Conservation (phyloP, 2,888 invertebrate genomes). For the Acleris laterana region DNA sequence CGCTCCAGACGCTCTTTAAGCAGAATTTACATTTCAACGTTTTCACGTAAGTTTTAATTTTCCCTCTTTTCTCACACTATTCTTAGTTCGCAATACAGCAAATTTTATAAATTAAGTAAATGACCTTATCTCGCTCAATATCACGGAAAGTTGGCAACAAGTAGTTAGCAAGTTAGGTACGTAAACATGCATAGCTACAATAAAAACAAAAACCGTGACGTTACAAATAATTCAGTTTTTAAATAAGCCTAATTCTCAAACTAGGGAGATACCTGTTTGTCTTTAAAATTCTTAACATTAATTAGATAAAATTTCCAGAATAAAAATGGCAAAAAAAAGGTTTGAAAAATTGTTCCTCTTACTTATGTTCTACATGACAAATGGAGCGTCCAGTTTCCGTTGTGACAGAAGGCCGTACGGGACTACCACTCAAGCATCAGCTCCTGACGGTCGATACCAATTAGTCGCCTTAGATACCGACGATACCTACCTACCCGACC, state of each 20-base stretch:
- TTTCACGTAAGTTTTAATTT: slow-evolving; percentile 8
- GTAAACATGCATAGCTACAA: too few relatives aligned
- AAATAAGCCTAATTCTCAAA: too few relatives aligned
- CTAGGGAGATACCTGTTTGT: too few relatives aligned
- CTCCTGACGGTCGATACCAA: slow-evolving; percentile 69
- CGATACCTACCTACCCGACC: slow-evolving; percentile 69
- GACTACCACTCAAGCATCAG: slow-evolving; percentile 59
- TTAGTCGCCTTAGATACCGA: slow-evolving; percentile 57
- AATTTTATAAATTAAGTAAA: too few relatives aligned
- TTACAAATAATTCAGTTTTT: too few relatives aligned
- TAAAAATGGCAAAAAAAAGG: slow-evolving; percentile 30
- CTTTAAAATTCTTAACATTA: too few relatives aligned
- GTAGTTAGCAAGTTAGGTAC: too few relatives aligned
- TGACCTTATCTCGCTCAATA: too few relatives aligned
- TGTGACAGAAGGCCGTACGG: slow-evolving; percentile 74
- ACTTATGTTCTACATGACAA: slow-evolving; percentile 6
- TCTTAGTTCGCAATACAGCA: too few relatives aligned
- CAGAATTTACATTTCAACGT: slow-evolving; percentile 10
- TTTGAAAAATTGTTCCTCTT: slow-evolving; percentile 31
- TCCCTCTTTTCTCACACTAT: not conserved
- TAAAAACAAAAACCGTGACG: too few relatives aligned
- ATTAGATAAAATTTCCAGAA: not conserved
- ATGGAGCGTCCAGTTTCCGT: slow-evolving; percentile 51
- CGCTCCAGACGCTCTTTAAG: slow-evolving; percentile 7
- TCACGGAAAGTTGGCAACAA: too few relatives aligned